These are phyloP conservation scores for Phania funesta DNA, from an alignment of 2,888 invertebrate genomes.

Conservation along the genomic window DNA sequence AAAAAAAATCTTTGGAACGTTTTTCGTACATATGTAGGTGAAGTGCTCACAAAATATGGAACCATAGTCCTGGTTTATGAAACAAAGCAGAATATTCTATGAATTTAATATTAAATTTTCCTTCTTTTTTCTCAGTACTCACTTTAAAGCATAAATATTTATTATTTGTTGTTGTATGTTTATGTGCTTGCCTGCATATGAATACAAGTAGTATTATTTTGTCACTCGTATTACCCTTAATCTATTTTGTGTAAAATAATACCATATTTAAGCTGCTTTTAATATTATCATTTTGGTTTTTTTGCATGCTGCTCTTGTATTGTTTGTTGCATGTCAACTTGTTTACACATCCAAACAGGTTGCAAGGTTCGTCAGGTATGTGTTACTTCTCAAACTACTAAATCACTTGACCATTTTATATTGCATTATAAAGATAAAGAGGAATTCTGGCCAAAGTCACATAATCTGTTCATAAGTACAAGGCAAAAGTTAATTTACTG, in stretches of 20 bases:
- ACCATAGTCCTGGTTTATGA: no score
- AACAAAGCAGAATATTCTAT: not conserved
- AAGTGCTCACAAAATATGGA: no score
- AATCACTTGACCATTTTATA: conserved; percentile 57
- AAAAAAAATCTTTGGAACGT: no score
- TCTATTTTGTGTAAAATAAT: conserved; percentile 45
- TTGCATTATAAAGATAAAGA: conserved; percentile 11
- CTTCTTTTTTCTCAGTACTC: not conserved
- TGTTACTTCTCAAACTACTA: conserved; percentile 8
- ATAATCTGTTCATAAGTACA: conserved; percentile 2
- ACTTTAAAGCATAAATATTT: not conserved
- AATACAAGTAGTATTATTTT: not conserved
- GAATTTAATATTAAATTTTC: not conserved
- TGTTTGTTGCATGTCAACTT: not conserved
- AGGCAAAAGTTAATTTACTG: conserved; percentile 37
- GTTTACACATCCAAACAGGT: not conserved
- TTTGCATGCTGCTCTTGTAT: not conserved
- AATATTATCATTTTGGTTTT: conserved; percentile 29
- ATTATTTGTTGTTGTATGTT: not conserved
- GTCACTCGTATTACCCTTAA: conserved; percentile 17
- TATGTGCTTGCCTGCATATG: no score
- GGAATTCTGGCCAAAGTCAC: not conserved
- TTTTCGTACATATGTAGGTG: no score
- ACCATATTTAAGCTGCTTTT: conserved; percentile 46
- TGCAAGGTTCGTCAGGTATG: not conserved